Base-by-base conservation (phyloP, 2,113 vertebrate species). In the Zingel zingel region DNA sequence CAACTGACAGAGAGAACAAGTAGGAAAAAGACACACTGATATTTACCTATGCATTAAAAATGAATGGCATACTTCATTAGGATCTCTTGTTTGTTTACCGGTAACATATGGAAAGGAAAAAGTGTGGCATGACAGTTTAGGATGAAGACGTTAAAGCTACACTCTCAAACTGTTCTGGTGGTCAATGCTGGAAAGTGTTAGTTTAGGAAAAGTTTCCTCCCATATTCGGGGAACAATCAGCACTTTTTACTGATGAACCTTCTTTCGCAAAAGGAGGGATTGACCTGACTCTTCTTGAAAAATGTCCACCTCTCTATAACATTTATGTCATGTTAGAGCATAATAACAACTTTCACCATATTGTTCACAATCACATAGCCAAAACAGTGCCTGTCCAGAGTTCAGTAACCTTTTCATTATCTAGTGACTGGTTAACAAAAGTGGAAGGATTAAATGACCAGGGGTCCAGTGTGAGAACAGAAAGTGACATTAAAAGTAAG, bases 41-140 rank as follows among this genome's bases (percentile, higher is more conserved):
- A 57, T 92, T 91, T 87, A 86, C 88, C 78, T 82, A 43, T 74
- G 81, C 54, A 30, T 88, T 79, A 61, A 86, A 86, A 78, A 81
- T 91, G 86, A 93, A 90, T 85, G 74, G 90, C 66, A 91, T 56
- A 67, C 82, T 84, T 91, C 77, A 90, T 91, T 70, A 84, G 74
- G 64, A 77, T 73, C 45, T 33, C 79, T 25, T 78, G 87, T 85
- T 84, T 93, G 85, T 91, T 85, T 85, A 82, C 83, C 6, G 33
- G 48, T 30, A 71, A 83, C 65, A 73, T 76, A 88, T 79, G 91
- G 93, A 90, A 90, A 86, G 86, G 89, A 80, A 89, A 43, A 89
- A 89, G 53, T 83, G 86, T 86, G 89, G 86, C 77, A 57, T 23
- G 84, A 88, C 71, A 15, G 79, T 80, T 86, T 50, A 56, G 82